Evolutionary conservation across 92 coral and sea anemone species (phyloP).

Genomic region (Hydrozoanthus gracilis): DNA sequence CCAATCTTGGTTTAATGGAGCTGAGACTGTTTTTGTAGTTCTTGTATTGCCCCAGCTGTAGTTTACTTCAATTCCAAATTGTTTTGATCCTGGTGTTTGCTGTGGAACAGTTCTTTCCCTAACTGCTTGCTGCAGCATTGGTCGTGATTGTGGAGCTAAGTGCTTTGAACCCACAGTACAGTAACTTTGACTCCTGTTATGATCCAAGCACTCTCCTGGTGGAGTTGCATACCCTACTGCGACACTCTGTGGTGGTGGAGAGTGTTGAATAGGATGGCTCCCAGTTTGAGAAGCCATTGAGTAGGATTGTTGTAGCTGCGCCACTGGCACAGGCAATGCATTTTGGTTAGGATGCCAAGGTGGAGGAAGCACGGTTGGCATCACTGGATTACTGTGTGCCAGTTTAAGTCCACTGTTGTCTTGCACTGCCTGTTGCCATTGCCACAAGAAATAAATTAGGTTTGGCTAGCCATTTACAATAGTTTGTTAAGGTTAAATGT

Average conservation of each 20-base stretch:
- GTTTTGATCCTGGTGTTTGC: background rate
- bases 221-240: background rate
- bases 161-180: background rate
- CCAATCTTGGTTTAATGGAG: background rate
- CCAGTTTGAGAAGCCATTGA: background rate
- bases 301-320: slow-evolving; percentile 5
- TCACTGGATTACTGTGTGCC: background rate
- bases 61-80: background rate
- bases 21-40: background rate
- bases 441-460: slow-evolving; percentile 33
- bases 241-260: background rate
- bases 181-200: background rate
- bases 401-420: slow-evolving; percentile 15
- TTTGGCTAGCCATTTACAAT: background rate
- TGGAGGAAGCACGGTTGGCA: slow-evolving; percentile 1
- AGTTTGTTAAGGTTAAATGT: background rate
- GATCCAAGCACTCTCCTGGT: background rate
- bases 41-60: background rate
- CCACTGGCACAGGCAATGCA: slow-evolving; percentile 28
- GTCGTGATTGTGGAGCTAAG: background rate
- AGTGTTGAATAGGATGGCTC: background rate
- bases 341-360: slow-evolving; percentile 15
- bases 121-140: background rate
- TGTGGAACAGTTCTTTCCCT: background rate
- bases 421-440: slow-evolving; percentile 39